Base-by-base conservation (phyloP, 2,888 invertebrate species). In the Pardosa pseudoannulata region DNA sequence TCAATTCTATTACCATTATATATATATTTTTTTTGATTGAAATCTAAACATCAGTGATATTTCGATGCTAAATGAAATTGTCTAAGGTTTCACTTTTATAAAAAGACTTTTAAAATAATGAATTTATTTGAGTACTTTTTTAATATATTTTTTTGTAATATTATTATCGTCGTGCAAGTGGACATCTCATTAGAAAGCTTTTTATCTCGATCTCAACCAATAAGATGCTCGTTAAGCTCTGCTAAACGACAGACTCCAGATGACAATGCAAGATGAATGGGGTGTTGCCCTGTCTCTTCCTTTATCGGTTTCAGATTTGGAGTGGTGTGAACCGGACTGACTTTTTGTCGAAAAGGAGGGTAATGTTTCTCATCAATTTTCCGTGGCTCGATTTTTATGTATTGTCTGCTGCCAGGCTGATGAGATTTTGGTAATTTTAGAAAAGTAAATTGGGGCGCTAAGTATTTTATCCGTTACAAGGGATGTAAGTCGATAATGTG, bases 231-330 rank as follows among this genome's bases (percentile, higher is more conserved):
- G 56, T 56, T 56, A 56, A 16, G 23, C 39, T 32, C 70, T 27
- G n/a, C 23, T 19, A 50, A 32, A 9, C 23, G 50, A 67, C 23
- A 64, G 13, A 46, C 29, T 28, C 0, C 39, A 13, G 23, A 50
- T 32, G 76, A 67, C 76, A 67, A n/a, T 31, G 29, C 19, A 50
- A 46, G 67, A 76, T 76, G 76, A 67, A 76, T 76, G 67, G 31
- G 46, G 46, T 16, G n/a, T 28, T 28, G 23, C 67, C 41, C 36
- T 39, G 28, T 70, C 36, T 27, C 36, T 64, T 13, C 31, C 28
- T 76, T 41, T 76, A 76, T 76, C 27, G 76, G 76, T 76, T 76
- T 76, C 67, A 67, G 50, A 76, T 76, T 67, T 76, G 67, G 72
- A 36, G 67, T 36, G 56, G 56, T 56, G 11, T n/a, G 23, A 11